These are phyloP conservation scores for Vandiemenella viatica DNA, from an alignment of 2,888 invertebrate species.

Conservation along the genomic window DNA sequence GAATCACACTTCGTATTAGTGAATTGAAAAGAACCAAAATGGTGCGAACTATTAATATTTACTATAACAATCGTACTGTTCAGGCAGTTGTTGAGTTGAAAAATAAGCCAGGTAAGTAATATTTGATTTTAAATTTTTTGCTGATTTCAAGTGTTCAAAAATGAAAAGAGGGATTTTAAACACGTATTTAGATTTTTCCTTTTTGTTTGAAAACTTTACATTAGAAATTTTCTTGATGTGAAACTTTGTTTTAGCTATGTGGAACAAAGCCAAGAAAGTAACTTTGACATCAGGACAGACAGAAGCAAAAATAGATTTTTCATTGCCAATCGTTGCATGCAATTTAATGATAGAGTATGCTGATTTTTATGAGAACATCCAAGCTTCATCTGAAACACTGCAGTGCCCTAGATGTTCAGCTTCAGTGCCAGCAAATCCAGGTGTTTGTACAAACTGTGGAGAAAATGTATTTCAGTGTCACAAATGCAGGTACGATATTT, in stretches of 20 bases:
- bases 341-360: constrained; percentile 97
- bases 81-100: constrained; percentile 95
- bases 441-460: constrained; percentile 92
- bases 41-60: constrained; percentile 90
- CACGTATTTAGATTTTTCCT: no score
- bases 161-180: no score
- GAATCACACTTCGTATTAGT: constrained; percentile 81
- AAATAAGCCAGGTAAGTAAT: constrained; percentile 59
- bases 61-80: constrained; percentile 90
- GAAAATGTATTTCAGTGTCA: constrained; percentile 99
- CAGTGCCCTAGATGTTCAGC: constrained; percentile 94
- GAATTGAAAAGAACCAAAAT: constrained; percentile 94
- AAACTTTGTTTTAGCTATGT: constrained; percentile 43
- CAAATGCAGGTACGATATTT: constrained; percentile 88
- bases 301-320: constrained; percentile 93
- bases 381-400: constrained; percentile 81
- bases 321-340: constrained; percentile 90
- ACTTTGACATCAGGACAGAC: constrained; percentile 81
- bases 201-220: no score
- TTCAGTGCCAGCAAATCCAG: constrained; percentile 92
- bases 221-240: no score
- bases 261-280: constrained; percentile 93
- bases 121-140: neutral
- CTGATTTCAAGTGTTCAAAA: no score
- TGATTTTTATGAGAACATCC: constrained; percentile 92